Evolutionary conservation across 2,797 vertebrate species (phyloP), one percentile per base, ranked within the genome.

Genomic region (Rhyacichthys aspro): DNA sequence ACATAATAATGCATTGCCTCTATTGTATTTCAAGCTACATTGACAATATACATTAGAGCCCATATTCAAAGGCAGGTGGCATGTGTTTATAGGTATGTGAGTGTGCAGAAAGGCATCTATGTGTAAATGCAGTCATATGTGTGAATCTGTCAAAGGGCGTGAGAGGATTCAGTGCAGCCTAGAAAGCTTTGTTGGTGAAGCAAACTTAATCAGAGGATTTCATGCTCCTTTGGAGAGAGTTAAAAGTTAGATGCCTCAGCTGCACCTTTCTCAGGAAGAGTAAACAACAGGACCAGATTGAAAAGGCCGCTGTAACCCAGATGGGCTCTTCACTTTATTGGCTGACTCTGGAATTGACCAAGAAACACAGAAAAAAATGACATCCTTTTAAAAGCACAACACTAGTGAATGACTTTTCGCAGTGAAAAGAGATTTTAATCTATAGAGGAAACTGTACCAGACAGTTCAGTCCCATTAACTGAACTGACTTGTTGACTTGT

Each of bases 211-310:
- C 46, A 50, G 76, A 80, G 59, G 63, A 70, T 81, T 80, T 86
- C 64, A 85, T 43, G 65, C 81, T 73, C 43, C 62, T 78, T 55
- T 84, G 77, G 77, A 84, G 73, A 65, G 72, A 63, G 70, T 78
- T 79, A 63, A 79, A 83, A 84, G 53, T 74, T 64, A 48, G 43
- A 75, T 68, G 77, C 78, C 78, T 90, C 88, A 89, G 89, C 86
- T 91, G 88, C 78, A 79, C 74, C 76, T 72, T 66, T 56, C 53
- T 43, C 56, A 4, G 38, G 50, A 70, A 72, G 81, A 77, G 78
- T 78, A 70, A 81, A 82, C 72, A 73, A 56, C 60, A 67, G 76
- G 63, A 81, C 63, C 64, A 33, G 43, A 66, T 61, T 57, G 42
- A 46, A 43, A 62, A 42, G 62, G 72, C 55, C 17, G 43, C 52